These are phyloP conservation scores for Ectropis grisescens DNA, from an alignment of 1,140 invertebrate genomes.

Conservation along the genomic window DNA sequence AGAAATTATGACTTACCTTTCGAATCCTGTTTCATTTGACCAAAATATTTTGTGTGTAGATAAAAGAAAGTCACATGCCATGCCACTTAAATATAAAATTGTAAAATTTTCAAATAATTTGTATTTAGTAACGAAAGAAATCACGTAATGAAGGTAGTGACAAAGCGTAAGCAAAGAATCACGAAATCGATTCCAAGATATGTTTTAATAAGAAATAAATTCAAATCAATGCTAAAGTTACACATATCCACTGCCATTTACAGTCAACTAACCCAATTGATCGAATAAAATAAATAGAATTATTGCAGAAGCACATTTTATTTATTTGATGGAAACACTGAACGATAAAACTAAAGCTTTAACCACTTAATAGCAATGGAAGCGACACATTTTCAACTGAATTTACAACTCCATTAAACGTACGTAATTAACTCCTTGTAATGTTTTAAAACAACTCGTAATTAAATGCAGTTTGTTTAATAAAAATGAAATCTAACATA, in stretches of 20 bases:
- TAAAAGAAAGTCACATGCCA: slow-evolving; percentile 28
- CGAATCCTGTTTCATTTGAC: slow-evolving; percentile 9
- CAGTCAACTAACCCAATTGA: too few species aligned
- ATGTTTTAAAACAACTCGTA: slow-evolving; percentile 60
- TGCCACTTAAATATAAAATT: slow-evolving; percentile 15
- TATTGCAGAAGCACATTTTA: too few species aligned
- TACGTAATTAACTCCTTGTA: slow-evolving; percentile 63
- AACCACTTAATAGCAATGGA: slow-evolving; percentile 12
- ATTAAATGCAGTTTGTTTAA: slow-evolving; percentile 24
- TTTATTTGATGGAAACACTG: too few species aligned
- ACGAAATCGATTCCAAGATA: slow-evolving; percentile 58
- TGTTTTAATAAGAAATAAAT: slow-evolving; percentile 12
- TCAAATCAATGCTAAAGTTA: not conserved
- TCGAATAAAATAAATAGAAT: too few species aligned
- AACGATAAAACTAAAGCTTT: slow-evolving; percentile 14
- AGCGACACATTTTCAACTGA: too few species aligned
- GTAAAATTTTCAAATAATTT: slow-evolving; percentile 2
- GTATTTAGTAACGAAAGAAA: slow-evolving; percentile 6
- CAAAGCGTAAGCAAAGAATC: slow-evolving; percentile 21
- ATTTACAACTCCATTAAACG: too few species aligned
- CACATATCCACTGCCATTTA: too few species aligned
- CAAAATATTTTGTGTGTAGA: slow-evolving; percentile 5
- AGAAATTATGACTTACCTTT: slow-evolving; percentile 46
- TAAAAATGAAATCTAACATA: slow-evolving; percentile 23
- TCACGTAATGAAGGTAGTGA: slow-evolving; percentile 12